Evolutionary conservation across 2,113 vertebrate species (phyloP), one percentile per base, ranked within the genome.

Genomic region (Pithys albifrons): DNA sequence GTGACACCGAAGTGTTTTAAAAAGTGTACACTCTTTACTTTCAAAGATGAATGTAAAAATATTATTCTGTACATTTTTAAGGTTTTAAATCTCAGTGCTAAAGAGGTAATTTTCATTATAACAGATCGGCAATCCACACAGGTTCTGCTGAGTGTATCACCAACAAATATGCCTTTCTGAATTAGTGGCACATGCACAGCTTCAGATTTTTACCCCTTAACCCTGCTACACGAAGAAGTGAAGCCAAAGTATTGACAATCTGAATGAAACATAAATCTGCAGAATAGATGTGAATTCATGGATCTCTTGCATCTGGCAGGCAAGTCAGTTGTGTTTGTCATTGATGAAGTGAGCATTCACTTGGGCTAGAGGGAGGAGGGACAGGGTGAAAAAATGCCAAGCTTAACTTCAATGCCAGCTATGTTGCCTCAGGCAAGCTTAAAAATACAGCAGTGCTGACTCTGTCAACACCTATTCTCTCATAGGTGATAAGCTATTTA

Each of bases 21-120:
- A 88, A 96, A 93, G 66, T 83, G 95, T 66, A 96, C 87, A 93
- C 57, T 97, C 10, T 17, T 95, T 96, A 97, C 95, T 95, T 96
- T 91, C 87, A 95, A 96, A 96, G 67, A 85, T 35, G n/a, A 80
- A 91, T 62, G 71, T 35, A 93, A 91, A 89, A 89, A 93, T 74
- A 49, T 80, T 86, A 59, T 93, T 88, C 62, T 71, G 19, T 48
- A 91, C 80, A 85, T 96, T 96, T 96, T 96, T 91, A 93, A 84
- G 70, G n/a, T 83, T 96, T 86, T 83, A 95, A 87, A 88, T 80
- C 80, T 71, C 69, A 72, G 91, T 85, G 65, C 84, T 61, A 70
- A 95, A 94, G 76, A 96, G 73, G 51, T 89, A 7, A 39, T 83
- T 89, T 95, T 84, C 76, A 80, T 74, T 75, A 64, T 48, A 95